phyloP scores from a whole-genome alignment of 2,113 vertebrate genomes.

The Corvus moneduloides region DNA sequence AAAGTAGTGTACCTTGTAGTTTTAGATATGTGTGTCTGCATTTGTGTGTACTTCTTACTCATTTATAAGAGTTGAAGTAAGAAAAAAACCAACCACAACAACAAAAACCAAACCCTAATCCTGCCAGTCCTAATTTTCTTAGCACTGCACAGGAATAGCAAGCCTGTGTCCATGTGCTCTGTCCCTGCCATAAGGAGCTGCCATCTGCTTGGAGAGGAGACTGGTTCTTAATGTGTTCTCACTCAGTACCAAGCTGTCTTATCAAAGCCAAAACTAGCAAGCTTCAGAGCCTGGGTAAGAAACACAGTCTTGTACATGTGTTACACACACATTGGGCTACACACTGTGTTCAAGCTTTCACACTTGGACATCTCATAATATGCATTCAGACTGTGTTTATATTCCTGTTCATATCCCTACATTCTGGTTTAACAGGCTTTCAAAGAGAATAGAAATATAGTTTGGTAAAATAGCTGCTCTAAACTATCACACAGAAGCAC shows the following conservation, averaged over 20 bases:
- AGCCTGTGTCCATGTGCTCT: neutral
- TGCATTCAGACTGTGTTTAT: neutral
- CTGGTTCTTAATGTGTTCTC: conserved; percentile 33
- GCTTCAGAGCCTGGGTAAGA: neutral
- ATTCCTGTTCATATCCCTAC: neutral
- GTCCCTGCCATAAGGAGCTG: conserved; percentile 37
- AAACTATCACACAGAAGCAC: neutral
- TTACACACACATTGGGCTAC: neutral
- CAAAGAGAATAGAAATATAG: neutral
- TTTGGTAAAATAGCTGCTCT: neutral
- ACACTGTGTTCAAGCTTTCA: neutral
- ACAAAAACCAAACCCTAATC: neutral
- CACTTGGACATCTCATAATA: neutral
- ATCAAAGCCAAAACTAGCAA: neutral
- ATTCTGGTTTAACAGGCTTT: neutral
- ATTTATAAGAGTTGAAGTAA: neutral
- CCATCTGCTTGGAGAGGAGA: conserved; percentile 22
- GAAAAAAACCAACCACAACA: neutral
- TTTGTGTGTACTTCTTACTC: neutral
- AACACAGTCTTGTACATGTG: neutral
- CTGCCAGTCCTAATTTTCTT: neutral
- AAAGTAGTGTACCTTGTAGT: neutral
- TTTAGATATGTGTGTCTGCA: neutral
- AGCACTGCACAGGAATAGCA: neutral
- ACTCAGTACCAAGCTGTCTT: conserved; percentile 1